A percentile compares a stretch with the other conserved stretches of the same genome.
These are phyloP conservation scores for Poecilia wingei DNA, from an alignment of 2,797 vertebrate species.

Conservation along the genomic window DNA sequence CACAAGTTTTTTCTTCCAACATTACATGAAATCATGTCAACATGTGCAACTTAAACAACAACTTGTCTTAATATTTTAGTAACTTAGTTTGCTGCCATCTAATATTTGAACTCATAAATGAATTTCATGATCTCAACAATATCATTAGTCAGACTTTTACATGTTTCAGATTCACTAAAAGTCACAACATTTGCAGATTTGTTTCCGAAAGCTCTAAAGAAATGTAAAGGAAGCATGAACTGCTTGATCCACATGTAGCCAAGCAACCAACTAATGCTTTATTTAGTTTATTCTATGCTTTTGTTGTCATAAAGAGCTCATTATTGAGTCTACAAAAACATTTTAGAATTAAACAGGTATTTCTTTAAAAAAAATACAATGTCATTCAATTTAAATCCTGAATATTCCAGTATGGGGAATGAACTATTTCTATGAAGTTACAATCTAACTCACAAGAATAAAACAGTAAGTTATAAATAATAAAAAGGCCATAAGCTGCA, in stretches of 20 bases:
- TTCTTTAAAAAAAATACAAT: not conserved
- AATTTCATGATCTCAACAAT: not conserved
- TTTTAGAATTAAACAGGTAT: not conserved
- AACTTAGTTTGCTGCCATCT: not conserved
- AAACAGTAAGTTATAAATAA: not conserved
- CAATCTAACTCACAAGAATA: not conserved
- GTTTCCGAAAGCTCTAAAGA: not conserved
- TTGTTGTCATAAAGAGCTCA: not conserved
- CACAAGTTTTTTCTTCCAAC: not conserved
- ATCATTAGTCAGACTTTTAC: not conserved
- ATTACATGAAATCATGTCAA: not conserved
- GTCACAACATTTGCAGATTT: not conserved
- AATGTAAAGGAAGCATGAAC: not conserved
- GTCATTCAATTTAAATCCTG: not conserved
- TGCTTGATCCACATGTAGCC: not conserved
- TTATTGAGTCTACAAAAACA: not conserved
- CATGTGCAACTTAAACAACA: not conserved
- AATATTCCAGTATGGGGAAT: not conserved
- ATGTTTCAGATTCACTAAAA: not conserved
- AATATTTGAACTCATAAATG: not conserved
- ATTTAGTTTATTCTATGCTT: not conserved
- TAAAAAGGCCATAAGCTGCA: not conserved
- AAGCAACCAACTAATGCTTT: not conserved
- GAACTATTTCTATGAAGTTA: not conserved
- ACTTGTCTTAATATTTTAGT: not conserved